A percentile compares a stretch with the other conserved stretches of the same genome.
phyloP scores from a whole-genome alignment of 2,113 vertebrate species.

The Psettodes erumei region DNA sequence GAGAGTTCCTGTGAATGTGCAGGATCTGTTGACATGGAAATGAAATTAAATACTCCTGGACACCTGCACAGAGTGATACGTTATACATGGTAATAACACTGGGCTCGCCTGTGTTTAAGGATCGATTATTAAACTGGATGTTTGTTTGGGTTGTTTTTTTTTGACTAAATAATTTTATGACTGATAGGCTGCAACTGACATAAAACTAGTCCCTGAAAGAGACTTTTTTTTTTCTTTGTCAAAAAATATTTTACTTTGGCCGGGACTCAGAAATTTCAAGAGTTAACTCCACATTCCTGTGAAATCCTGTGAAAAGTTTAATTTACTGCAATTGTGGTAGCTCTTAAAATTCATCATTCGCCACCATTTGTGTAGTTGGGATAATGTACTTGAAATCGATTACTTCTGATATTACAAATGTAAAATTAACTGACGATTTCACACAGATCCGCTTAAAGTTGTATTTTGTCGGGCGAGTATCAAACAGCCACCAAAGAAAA shows the following conservation, averaged over 20 bases:
- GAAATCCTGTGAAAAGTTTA: conserved; percentile 23
- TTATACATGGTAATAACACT: conserved; percentile 56
- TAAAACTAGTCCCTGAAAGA: conserved; percentile 14
- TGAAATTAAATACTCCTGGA: conserved; percentile 41
- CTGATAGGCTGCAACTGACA: conserved; percentile 32
- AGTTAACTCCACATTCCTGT: conserved; percentile 63
- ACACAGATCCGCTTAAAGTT: conserved; percentile 31
- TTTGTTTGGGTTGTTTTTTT: too few species aligned
- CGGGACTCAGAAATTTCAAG: conserved; percentile 53
- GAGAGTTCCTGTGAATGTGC: conserved; percentile 19
- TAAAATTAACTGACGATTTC: conserved; percentile 28
- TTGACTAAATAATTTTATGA: conserved; percentile 29
- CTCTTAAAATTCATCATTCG: conserved; percentile 27
- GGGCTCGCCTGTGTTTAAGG: conserved; percentile 59
- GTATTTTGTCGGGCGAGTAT: conserved; percentile 26
- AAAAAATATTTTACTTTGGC: conserved; percentile 18
- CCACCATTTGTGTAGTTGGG: conserved; percentile 5
- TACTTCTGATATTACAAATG: conserved; percentile 38
- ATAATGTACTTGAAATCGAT: conserved; percentile 34
- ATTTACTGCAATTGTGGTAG: conserved; percentile 34
- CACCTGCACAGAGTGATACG: conserved; percentile 26
- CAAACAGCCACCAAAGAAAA: conserved; percentile 68
- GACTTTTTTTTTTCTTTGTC: conserved; percentile 13
- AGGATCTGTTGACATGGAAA: conserved; percentile 3
- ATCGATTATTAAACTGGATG: conserved; percentile 51